Percentiles rank a stretch among this genome's conserved stretches.
Conservation (phyloP, 1,140 invertebrate genomes). For the Carcinoscorpius rotundicauda region DNA sequence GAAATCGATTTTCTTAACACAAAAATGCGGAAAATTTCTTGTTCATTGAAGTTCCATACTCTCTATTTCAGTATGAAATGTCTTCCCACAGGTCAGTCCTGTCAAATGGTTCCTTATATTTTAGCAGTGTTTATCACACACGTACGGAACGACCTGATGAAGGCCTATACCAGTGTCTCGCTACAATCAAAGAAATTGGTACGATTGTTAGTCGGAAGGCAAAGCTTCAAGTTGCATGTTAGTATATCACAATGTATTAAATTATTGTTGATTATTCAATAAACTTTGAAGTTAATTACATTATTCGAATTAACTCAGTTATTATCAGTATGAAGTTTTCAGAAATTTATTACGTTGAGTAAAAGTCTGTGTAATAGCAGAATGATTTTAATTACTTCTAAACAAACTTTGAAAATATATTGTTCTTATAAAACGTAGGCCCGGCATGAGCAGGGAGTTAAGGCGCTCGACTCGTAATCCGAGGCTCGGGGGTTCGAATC, state of each 20-base stretch:
- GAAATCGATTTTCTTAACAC: not conserved
- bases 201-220: conserved; percentile 62
- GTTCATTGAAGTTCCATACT: not conserved
- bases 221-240: conserved; percentile 57
- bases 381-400: too few relatives aligned
- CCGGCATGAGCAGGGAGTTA: too few relatives aligned
- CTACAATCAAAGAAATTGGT: conserved; percentile 54
- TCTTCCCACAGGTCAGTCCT: conserved; percentile 52
- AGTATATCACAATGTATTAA: conserved; percentile 32
- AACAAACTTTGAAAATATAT: too few relatives aligned
- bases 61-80: not conserved
- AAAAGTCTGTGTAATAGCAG: too few relatives aligned
- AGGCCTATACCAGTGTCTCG: conserved; percentile 58
- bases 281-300: too few relatives aligned
- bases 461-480: too few relatives aligned
- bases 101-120: conserved; percentile 62
- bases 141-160: conserved; percentile 43
- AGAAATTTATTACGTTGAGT: too few relatives aligned
- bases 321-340: too few relatives aligned
- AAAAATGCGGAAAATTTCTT: not conserved
- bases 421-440: too few relatives aligned
- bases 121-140: conserved; percentile 44
- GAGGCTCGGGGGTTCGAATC: too few relatives aligned
- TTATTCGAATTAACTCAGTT: too few relatives aligned
- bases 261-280: too few relatives aligned